Base-by-base conservation (phyloP, 2,113 vertebrate genomes). In the Cyprinodon tularosa region DNA sequence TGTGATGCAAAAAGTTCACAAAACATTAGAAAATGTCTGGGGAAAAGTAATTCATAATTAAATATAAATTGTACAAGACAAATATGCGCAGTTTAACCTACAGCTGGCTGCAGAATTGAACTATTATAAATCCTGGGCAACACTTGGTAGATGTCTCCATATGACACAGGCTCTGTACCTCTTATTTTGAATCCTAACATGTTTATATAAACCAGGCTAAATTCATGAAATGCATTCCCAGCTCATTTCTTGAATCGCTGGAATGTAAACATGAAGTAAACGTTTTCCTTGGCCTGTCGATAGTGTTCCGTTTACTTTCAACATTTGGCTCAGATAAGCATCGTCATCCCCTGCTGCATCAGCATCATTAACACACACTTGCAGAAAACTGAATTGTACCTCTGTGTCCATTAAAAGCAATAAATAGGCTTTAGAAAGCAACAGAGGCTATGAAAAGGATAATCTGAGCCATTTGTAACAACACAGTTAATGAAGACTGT, bases 231-330 rank as follows among this genome's bases (percentile, higher is more conserved):
- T 89, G 82, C 75, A 80, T 77, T 84, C 84, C 78, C 20, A 77
- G 87, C 75, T 83, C 71, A 72, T 84, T 85, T 88, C 80, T 76
- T 66, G 81, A 74, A 83, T 84, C 84, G 84, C 76, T 93, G 89
- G 89, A 93, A 93, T 92, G 92, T 93, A 93, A 93, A 93, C 91
- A 93, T 83, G 80, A 86, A 89, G 92, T 93, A 93, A 91, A 93
- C 91, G 80, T 89, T 80, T 90, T 93, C 90, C 90, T 93, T 92
- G 91, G 91, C 92, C 91, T 87, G 84, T 88, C 83, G 60, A 89
- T 90, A 91, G 91, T 92, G 90, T 92, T 90, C 69, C 20, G 84
- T 84, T 90, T 87, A 88, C 84, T 88, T 84, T 78, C 85, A 45
- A 81, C 87, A 87, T 74, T 80, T 80, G 86, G 89, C 92, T 91